These are phyloP conservation scores for Ceyx margarethae DNA, from an alignment of 2,113 vertebrate species.

Conservation along the genomic window DNA sequence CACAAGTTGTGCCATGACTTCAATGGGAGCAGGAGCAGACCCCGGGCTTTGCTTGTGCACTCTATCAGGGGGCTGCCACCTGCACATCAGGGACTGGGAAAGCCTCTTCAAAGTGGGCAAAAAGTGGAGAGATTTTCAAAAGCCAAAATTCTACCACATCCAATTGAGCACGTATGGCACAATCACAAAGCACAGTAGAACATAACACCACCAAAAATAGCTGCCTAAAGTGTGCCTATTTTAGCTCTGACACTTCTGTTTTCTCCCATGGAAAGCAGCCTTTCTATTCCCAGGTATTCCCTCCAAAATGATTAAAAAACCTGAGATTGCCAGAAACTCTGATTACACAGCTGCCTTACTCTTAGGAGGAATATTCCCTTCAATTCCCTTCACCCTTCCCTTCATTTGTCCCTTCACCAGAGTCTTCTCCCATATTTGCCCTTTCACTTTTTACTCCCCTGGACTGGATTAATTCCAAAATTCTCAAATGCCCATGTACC, in stretches of 20 bases:
- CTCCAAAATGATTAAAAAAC: neutral
- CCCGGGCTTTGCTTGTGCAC: constrained; percentile 54
- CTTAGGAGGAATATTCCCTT: neutral
- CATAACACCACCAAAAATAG: constrained; percentile 17
- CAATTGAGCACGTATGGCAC: constrained; percentile 45
- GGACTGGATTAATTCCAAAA: neutral
- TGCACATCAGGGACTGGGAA: constrained; percentile 64
- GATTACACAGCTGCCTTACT: neutral
- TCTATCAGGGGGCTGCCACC: constrained; percentile 57
- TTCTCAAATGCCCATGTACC: neutral
- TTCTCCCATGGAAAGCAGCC: neutral
- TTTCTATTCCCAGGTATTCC: neutral
- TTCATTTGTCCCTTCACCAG: neutral
- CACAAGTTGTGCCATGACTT: constrained; percentile 63
- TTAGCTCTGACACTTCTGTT: constrained; percentile 4
- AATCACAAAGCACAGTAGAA: constrained; percentile 37
- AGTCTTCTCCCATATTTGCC: neutral
- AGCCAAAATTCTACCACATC: constrained; percentile 43
- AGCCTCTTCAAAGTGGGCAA: constrained; percentile 54
- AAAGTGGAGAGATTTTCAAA: constrained; percentile 47
- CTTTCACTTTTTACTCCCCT: neutral
- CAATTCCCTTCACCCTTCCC: neutral
- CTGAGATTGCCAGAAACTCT: neutral
- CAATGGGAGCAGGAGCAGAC: constrained; percentile 67
- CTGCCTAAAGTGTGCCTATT: neutral